Conservation (phyloP, 2,113 vertebrate genomes). For the Columba livia region DNA sequence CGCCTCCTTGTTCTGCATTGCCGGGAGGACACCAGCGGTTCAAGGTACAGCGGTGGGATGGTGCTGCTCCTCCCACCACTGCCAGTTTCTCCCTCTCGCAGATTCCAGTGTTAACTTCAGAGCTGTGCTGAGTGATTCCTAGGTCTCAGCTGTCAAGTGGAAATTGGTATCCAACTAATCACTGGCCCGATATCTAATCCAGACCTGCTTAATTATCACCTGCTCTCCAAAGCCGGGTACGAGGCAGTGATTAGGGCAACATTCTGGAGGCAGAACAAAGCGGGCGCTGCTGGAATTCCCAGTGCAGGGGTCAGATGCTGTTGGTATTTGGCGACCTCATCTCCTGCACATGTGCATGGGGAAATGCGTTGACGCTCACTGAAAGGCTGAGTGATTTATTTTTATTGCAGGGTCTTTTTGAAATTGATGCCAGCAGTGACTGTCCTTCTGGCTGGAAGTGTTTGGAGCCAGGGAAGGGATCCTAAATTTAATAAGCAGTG, state of each 20-base stretch:
- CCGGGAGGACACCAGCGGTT: background rate
- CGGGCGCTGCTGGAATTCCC: conserved; percentile 22
- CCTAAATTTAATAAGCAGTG: background rate
- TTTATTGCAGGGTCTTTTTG: conserved; percentile 57
- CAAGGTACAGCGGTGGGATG: background rate
- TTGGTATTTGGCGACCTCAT: conserved; percentile 59
- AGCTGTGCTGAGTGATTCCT: background rate
- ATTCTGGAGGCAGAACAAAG: conserved; percentile 49
- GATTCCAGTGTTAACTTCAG: background rate
- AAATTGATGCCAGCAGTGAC: conserved; percentile 52
- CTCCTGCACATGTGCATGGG: conserved; percentile 3
- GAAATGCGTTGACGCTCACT: background rate
- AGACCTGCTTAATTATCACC: conserved; percentile 60
- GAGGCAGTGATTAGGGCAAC: background rate
- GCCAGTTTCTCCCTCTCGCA: background rate
- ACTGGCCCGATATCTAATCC: background rate
- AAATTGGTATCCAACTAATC: conserved; percentile 23
- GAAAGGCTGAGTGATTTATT: conserved; percentile 62
- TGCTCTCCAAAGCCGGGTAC: background rate
- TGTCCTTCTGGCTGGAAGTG: conserved; percentile 41
- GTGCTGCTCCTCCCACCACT: background rate
- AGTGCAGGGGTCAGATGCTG: conserved; percentile 38
- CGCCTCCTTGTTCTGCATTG: background rate
- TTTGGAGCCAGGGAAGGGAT: background rate
- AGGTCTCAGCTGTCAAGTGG: conserved; percentile 16